Percentiles rank a stretch among this genome's conserved stretches.
These are phyloP conservation scores for Phalloptychus januarius DNA, from an alignment of 2,797 vertebrate genomes.

Conservation along the genomic window DNA sequence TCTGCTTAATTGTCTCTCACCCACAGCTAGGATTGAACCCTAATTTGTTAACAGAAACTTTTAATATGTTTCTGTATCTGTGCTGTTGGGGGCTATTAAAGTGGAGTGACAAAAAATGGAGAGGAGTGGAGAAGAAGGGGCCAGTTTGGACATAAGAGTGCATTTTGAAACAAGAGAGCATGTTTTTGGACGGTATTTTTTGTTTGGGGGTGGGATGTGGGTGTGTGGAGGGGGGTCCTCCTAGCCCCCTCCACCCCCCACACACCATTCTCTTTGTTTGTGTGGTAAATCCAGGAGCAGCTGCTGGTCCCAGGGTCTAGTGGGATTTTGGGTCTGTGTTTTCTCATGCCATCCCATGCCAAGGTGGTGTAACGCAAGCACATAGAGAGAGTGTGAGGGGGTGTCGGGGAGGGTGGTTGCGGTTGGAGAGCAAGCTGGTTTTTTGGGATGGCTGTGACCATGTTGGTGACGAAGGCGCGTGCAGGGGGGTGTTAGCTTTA, in stretches of 20 bases:
- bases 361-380: constrained; percentile 83
- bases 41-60: constrained; percentile 71
- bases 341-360: constrained; percentile 83
- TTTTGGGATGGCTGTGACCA: constrained; percentile 65
- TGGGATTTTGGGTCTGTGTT: constrained; percentile 86
- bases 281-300: constrained; percentile 87
- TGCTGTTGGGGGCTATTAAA: constrained; percentile 55
- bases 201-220: constrained; percentile 34
- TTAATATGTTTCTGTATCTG: constrained; percentile 66
- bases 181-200: constrained; percentile 78
- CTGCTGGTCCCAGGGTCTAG: constrained; percentile 91
- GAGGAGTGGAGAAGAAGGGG: constrained; percentile 26
- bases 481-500: constrained; percentile 21
- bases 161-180: constrained; percentile 78
- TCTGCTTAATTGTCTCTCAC: constrained; percentile 39
- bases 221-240: constrained; percentile 31
- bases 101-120: constrained; percentile 42
- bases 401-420: constrained; percentile 22
- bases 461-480: constrained; percentile 61
- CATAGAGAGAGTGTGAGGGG: constrained; percentile 53
- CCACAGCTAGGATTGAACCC: constrained; percentile 35
- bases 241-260: constrained; percentile 54
- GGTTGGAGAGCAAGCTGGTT: constrained; percentile 63
- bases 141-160: constrained; percentile 72
- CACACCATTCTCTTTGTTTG: constrained; percentile 82